These are phyloP conservation scores for Tinea trinotella DNA, from an alignment of 2,888 invertebrate genomes.

Conservation along the genomic window DNA sequence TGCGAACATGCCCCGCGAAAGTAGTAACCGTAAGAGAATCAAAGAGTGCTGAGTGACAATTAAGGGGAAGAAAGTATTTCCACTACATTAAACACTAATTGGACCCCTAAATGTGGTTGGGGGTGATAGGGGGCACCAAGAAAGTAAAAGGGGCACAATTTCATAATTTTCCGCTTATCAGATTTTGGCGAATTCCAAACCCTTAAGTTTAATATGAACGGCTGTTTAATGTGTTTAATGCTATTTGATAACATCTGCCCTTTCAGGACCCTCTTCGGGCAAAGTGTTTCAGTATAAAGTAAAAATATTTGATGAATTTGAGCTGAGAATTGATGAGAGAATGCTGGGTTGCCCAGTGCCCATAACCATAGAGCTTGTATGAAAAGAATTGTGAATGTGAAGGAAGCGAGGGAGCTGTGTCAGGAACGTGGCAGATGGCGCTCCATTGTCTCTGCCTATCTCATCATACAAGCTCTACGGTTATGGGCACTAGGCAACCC, in stretches of 20 bases:
- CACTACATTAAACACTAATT: slow-evolving; percentile 53
- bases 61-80: slow-evolving; percentile 34
- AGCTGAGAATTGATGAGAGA: too few relatives aligned
- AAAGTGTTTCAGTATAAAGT: too few relatives aligned
- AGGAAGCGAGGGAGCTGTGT: too few relatives aligned
- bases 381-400: too few relatives aligned
- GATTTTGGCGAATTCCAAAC: not conserved
- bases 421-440: too few relatives aligned
- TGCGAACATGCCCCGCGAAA: not conserved
- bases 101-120: slow-evolving; percentile 23
- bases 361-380: too few relatives aligned
- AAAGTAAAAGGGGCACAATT: not conserved
- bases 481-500: too few relatives aligned
- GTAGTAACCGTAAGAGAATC: slow-evolving; percentile 28
- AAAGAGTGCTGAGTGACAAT: slow-evolving; percentile 34
- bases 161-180: slow-evolving; percentile 25
- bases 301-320: too few relatives aligned
- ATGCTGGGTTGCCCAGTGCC: too few relatives aligned
- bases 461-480: too few relatives aligned
- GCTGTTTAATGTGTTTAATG: not conserved
- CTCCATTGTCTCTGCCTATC: too few relatives aligned
- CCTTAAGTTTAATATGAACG: not conserved
- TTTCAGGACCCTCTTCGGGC: too few relatives aligned
- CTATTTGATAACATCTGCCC: not conserved
- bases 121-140: slow-evolving; percentile 23